Base-by-base conservation (phyloP, 2,797 vertebrate genomes). In the Oceanodroma leucorhoa region DNA sequence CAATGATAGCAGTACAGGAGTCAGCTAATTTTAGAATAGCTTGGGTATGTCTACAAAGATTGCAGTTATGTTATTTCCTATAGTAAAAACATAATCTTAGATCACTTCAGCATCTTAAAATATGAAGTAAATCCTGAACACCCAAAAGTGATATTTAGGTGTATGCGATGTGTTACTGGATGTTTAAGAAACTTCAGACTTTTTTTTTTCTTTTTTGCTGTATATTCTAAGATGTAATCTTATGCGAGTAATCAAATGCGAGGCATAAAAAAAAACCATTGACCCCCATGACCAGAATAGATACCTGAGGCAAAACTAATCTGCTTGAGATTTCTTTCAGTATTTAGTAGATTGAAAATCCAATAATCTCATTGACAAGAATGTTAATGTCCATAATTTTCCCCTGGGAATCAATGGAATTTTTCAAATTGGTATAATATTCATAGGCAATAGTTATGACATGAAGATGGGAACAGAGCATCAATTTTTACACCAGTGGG, bases 301-400 rank as follows among this genome's bases (percentile, higher is more conserved):
- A 45, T 43, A 85, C 70, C 45, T 54, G 16, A 83, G 62, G 67
- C 60, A 90, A 94, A 92, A 88, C 14, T 29, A 86, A 54, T 85
- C 85, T 89, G 36, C 30, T 57, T 46, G 82, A 94, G 43, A 57
- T 89, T 95, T 90, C 50, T 66, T 92, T 79, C 73, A 2, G 3
- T 78, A 48, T 89, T 90, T 91, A 88, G 65, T 72, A 89, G 58
- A 85, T n/a, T 89, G 75, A 89, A 95, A 96, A 93, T 90, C 53
- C 53, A 93, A 64, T 94, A 82, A 91, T 91, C 55, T 91, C 10
- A 3, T 87, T 92, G 84, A 94, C 79, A 93, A 70, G 65, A 87
- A 82, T 90, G 65, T 76, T 94, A 60, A 87, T 79, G 65, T 58
- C 23, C 16, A 20, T 69, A 76, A 30, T 71, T 77, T 61, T 66